These are phyloP conservation scores for Microhierax caerulescens DNA, from an alignment of 2,797 vertebrate genomes.

Conservation along the genomic window DNA sequence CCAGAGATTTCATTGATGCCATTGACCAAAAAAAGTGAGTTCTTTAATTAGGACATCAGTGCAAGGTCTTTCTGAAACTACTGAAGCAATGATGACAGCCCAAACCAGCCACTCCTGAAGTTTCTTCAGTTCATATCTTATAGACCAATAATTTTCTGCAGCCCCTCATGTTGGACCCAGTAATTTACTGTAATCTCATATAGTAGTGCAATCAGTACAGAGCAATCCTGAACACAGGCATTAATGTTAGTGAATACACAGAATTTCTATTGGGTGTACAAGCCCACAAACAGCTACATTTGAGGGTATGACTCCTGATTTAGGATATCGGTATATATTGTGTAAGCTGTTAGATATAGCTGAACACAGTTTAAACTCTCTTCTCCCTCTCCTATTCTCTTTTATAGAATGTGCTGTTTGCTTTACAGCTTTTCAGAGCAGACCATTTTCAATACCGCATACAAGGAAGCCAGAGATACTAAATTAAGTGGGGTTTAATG, in stretches of 20 bases:
- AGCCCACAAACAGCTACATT: background rate
- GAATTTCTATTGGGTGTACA: background rate
- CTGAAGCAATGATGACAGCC: background rate
- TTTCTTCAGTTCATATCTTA: background rate
- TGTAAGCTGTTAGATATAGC: background rate
- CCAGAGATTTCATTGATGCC: background rate
- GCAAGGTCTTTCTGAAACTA: background rate
- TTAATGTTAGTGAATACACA: background rate
- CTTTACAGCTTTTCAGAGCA: background rate
- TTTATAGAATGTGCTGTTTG: background rate
- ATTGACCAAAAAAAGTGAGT: background rate
- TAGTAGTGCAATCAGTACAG: background rate
- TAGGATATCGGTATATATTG: background rate
- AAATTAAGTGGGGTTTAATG: background rate
- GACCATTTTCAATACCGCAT: background rate
- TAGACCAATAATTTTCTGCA: background rate
- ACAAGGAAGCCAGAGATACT: background rate
- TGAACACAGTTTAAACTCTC: background rate
- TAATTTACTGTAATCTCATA: background rate
- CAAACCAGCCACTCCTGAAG: background rate
- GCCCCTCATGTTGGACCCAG: background rate
- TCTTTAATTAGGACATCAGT: background rate
- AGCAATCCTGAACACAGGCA: background rate
- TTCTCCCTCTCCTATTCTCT: background rate
- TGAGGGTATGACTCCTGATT: background rate